A percentile compares a stretch with the other conserved stretches of the same genome.
These are phyloP conservation scores for Hyppa rectilinea DNA, from an alignment of 2,888 invertebrate genomes.

Conservation along the genomic window DNA sequence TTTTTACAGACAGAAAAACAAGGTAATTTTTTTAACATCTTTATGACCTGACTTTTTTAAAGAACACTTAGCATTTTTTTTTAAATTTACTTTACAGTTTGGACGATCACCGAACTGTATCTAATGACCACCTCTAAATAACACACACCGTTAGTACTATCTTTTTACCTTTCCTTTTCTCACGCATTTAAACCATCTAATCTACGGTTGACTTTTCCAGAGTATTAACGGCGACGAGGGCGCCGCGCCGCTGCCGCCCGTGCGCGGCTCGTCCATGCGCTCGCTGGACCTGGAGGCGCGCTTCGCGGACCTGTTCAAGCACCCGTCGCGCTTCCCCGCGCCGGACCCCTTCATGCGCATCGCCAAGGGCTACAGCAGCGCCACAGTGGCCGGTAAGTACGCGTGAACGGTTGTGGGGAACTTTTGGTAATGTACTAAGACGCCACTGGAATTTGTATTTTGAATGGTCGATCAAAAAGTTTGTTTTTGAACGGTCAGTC, in stretches of 20 bases:
- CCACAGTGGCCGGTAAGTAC: conserved; percentile 86
- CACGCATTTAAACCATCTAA: not conserved
- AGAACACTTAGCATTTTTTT: not conserved
- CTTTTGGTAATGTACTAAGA: conserved; percentile 11
- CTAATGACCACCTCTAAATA: not conserved
- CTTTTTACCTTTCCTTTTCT: not conserved
- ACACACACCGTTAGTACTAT: not conserved
- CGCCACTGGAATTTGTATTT: not conserved
- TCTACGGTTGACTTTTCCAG: conserved; percentile 59
- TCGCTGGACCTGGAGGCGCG: conserved; percentile 92
- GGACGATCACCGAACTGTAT: not conserved
- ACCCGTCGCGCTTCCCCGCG: conserved; percentile 91
- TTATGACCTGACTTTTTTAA: not conserved
- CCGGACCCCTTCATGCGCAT: conserved; percentile 93
- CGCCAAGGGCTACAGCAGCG: conserved; percentile 93
- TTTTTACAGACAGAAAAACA: no score
- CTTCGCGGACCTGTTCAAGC: conserved; percentile 92
- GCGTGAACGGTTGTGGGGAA: conserved; percentile 59
- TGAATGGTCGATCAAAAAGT: not conserved
- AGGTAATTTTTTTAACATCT: not conserved
- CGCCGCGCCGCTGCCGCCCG: conserved; percentile 91
- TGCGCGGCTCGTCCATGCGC: conserved; percentile 92
- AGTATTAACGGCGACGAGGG: conserved; percentile 81
- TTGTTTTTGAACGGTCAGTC: not conserved
- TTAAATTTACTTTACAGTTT: not conserved